A percentile compares a stretch with the other conserved stretches of the same genome.
Evolutionary conservation across 2,797 vertebrate species (phyloP).

Genomic region (Hipposideros larvatus): DNA sequence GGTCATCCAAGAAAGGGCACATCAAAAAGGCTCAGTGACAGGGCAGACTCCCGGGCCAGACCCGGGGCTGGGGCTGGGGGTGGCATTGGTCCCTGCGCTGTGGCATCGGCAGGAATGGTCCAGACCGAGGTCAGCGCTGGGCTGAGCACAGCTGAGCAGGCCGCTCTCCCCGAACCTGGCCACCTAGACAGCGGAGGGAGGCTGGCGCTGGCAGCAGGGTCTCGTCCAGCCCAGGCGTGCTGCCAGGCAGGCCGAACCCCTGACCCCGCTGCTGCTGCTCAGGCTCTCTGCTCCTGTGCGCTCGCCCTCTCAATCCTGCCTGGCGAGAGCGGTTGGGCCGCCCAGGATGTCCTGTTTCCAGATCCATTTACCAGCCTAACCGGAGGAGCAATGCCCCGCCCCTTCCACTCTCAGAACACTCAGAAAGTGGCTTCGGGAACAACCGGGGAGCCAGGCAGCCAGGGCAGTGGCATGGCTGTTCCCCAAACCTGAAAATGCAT

Average conservation of each 20-base stretch:
- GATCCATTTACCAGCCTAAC: not conserved
- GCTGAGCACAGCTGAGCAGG: not conserved
- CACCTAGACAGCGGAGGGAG: slow-evolving; percentile 88
- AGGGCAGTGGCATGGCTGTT: not conserved
- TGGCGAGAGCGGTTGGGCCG: not conserved
- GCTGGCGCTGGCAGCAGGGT: slow-evolving; percentile 90
- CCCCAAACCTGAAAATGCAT: not conserved
- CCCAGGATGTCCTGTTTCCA: not conserved
- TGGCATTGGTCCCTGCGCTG: not conserved
- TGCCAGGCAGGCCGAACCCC: not conserved
- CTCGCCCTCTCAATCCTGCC: not conserved
- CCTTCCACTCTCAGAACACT: not conserved
- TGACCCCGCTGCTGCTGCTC: not conserved
- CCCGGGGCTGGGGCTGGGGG: accelerated
- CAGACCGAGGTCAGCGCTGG: not conserved
- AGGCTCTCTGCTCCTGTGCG: not conserved
- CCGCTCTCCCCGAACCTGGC: not conserved
- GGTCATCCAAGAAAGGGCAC: not conserved
- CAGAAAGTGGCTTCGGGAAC: not conserved
- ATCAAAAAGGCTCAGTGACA: not conserved
- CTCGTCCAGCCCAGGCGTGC: slow-evolving; percentile 87
- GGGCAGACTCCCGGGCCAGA: not conserved
- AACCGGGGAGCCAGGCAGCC: not conserved
- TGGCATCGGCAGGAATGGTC: not conserved
- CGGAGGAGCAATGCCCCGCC: not conserved